Evolutionary conservation across 2,113 vertebrate species (phyloP), one percentile per base, ranked within the genome.

Genomic region (Cyprinus carpio): DNA sequence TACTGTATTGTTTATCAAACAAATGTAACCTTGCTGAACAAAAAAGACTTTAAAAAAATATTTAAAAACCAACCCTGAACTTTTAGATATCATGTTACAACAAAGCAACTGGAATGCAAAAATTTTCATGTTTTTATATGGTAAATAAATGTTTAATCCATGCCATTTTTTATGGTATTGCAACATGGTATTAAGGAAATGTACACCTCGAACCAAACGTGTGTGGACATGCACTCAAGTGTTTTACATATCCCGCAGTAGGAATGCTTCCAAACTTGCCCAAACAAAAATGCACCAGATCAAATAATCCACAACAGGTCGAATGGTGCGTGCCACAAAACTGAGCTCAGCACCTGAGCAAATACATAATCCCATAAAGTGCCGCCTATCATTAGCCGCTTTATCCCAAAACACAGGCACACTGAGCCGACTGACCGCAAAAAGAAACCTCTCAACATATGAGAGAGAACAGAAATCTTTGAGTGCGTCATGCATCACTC

Each of bases 151-250:
- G 51, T 6, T 54, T 54, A 6, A 18, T 54, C 1, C 51, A 54
- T 54, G 16, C 4, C 15, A 54, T 18, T 27, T 75, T 75, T 31
- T 58, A 77, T 34, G 49, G 1, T 7, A 58, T 37, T 58, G 75
- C 75, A 77, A 75, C 74, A 51, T 27, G 25, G 74, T 18, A 43
- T 2, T 43, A 34, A 43, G 60, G 49, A 62, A 84, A 65, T 84
- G 60, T 25, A 65, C 34, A 34, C 34, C 34, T 34, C 34, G 4
- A 37, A 10, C 40, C 1, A n/a, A 81, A 40, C 81, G 56, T 71
- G 85, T 79, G 62, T 58, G 75, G 65, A 83, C 85, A 86, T 27
- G 85, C 40, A 40, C 23, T 10, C 10, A 16, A 43, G 11, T 23
- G 37, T 64, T 78, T 74, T 60, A 87, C 75, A 64, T 75, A 77